Evolutionary conservation across 2,113 vertebrate species (phyloP), one percentile per base, ranked within the genome.

Genomic region (Rhodinocichla rosea): DNA sequence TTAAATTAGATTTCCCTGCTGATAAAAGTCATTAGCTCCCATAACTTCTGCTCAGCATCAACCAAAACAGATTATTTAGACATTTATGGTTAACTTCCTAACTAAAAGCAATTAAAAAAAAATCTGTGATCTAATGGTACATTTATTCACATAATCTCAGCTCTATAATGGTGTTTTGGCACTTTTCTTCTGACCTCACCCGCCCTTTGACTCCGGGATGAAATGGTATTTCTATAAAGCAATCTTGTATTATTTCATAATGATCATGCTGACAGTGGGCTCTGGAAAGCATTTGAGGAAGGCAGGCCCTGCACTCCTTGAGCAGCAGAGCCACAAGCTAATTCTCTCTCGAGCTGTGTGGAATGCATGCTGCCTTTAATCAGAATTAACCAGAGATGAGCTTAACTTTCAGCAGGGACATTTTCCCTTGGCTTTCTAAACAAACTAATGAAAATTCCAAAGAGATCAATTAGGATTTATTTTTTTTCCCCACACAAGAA

Each of bases 41-140:
- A 30, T 78, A 96, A 86, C n/a, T 60, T 90, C 87, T 57, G 83
- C 55, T 96, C 75, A 89, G 59, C 44, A 32, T 95, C 81, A 84
- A 86, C 67, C 70, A 57, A 69, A 90, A 87, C 91, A 96, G 32
- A 68, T 92, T 95, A 86, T 87, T 91, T 90, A 9, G 78, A 87
- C 73, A 77, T 92, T 90, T 88, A 78, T 90, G 39, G 83, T 82
- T 93, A 87, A 87, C 94, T 96, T 85, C 60, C 73, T 91, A 92
- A 93, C 49, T 63, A 81, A 92, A 94, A 96, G 90, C 82, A 94
- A 94, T 92, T 73, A 74, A 78, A 74, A 74, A 94, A 70, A 60
- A 32, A 92, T 67, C 80, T 81, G 60, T 69, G 80, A 88, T 65
- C 39, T 80, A 93, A 44, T 86, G 82, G 32, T n/a, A 59, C 33